Base-by-base conservation (phyloP, 2,113 vertebrate genomes). In the Paracanthobrama guichenoti region DNA sequence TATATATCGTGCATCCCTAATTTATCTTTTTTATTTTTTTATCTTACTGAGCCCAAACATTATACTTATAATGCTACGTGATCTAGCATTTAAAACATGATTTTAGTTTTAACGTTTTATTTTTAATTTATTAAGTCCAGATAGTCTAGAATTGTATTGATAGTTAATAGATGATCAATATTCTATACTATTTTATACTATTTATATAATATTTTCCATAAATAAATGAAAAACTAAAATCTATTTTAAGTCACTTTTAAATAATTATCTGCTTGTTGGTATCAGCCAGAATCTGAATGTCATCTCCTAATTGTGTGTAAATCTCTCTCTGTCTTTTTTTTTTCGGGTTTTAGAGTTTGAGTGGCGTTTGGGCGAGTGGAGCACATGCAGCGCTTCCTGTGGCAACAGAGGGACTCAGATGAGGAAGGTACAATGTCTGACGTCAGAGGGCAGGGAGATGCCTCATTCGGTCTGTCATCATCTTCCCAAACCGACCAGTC, bases 291-390 rank as follows among this genome's bases (percentile, higher is more conserved):
- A 44, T 46, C 10, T 14, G 20, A 44, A 73, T 73, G 13, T 73
- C 1, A 44, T n/a, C 42, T n/a, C 2, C 18, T 24, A n/a, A 46
- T 20, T 66, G 13, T 39, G 6, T 16, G 55, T 57, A 11, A 55
- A 22, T 39, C 39, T 69, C 9, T 82, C 10, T 75, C 3, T 67
- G 24, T 64, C 12, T 81, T 8, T 50, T 18, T 76, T 87, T 10
- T 2, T 2, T 2, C 4, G 74, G 64, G 88, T 50, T 69, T 3
- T 91, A 98, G 97, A 87, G 87, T 93, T 92, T 18, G 86, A 79
- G 18, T 97, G 97, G 96, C 91, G 92, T 62, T 92, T 94, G 20
- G 91, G 92, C 0, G 92, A 94, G 71, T 97, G 95, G 96, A 94
- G 91, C 0, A 75, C 81, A 2, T 98, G 97, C 90, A 96, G 96